Conservation (phyloP, 2,113 vertebrate genomes). For the Onychostruthus taczanowskii region DNA sequence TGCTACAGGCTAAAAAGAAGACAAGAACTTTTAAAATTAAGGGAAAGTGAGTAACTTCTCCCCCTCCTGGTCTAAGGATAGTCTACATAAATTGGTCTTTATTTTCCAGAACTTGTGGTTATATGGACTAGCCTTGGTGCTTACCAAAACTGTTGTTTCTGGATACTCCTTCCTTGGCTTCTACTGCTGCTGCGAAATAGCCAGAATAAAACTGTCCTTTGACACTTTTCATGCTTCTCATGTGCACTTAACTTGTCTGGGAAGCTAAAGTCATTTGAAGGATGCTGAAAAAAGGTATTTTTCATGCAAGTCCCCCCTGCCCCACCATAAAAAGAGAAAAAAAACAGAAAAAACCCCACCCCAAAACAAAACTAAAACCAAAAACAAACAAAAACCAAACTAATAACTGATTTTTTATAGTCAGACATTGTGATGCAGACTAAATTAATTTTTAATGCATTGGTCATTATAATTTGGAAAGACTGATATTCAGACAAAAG, state of each 20-base stretch:
- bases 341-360: no score
- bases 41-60: background rate
- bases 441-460: background rate
- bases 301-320: rapidly evolving
- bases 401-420: background rate
- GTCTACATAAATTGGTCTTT: rapidly evolving
- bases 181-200: background rate
- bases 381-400: background rate
- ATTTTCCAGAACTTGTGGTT: background rate
- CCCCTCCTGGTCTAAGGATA: background rate
- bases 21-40: background rate
- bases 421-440: background rate
- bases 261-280: background rate
- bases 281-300: background rate
- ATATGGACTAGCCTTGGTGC: rapidly evolving
- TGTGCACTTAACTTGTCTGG: background rate
- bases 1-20: background rate
- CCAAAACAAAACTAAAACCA: background rate
- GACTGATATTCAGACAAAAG: background rate
- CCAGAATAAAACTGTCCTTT: background rate
- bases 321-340: background rate
- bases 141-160: background rate
- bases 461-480: background rate
- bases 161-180: rapidly evolving
- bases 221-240: background rate